Conservation (phyloP, 2,113 vertebrate species). For the Suncus etruscus region DNA sequence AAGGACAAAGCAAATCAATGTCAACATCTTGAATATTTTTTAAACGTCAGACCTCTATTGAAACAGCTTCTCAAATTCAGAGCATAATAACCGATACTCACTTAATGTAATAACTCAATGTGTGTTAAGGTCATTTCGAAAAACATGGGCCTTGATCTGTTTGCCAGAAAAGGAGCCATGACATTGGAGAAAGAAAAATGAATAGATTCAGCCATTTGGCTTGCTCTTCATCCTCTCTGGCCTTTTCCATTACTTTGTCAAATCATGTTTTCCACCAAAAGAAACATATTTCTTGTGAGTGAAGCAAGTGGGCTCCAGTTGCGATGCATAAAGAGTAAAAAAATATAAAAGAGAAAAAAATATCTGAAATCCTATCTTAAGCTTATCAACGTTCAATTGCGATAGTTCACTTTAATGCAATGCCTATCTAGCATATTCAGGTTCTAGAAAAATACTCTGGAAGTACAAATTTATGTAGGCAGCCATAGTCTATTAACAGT, state of each 20-base stretch:
- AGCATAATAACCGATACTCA: not conserved
- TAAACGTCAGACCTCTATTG: not conserved
- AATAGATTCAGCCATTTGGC: not conserved
- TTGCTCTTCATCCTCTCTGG: not conserved
- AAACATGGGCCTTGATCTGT: not conserved
- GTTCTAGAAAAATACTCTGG: not conserved
- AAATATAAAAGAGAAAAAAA: not conserved
- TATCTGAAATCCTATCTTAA: not conserved
- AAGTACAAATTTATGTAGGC: not conserved
- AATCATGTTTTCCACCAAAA: slow-evolving; percentile 43
- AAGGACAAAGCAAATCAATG: slow-evolving; percentile 4
- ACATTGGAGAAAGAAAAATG: slow-evolving; percentile 9
- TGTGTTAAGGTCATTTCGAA: not conserved
- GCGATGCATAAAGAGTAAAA: not conserved
- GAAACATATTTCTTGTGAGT: slow-evolving; percentile 27
- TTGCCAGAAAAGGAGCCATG: slow-evolving; percentile 6
- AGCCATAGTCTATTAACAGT: too few species aligned
- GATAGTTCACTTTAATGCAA: not conserved
- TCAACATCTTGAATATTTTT: not conserved
- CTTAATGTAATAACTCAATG: not conserved
- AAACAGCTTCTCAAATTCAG: not conserved
- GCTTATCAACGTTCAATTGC: not conserved
- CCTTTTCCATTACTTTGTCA: slow-evolving; percentile 13
- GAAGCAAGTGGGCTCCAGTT: slow-evolving; percentile 27
- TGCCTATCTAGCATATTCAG: not conserved